Evolutionary conservation across 2,888 invertebrate species (phyloP), one percentile per base, ranked within the genome.

Genomic region (Zootermopsis nevadensis): DNA sequence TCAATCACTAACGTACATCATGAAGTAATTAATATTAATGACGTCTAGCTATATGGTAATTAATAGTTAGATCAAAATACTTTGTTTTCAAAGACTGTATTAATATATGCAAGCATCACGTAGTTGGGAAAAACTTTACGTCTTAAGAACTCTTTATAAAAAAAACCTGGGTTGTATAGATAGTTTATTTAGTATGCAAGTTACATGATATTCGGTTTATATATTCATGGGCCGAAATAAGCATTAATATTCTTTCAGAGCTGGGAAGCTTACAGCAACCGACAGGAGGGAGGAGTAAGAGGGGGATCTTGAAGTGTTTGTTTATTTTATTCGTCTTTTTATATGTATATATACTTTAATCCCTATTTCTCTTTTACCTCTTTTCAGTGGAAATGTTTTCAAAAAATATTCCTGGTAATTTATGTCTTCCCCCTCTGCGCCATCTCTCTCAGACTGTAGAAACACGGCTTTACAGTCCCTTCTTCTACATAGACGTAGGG

Each of bases 171-270:
- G 76, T 42, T 38, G 30, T 76, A 19, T n/a, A 48, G 42, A 38
- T 76, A 42, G 42, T 42, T 42, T 76, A 15, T 35, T 82, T 82
- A 60, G 72, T 82, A 82, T 82, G 82, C 82, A 82, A 82, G 55
- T 53, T 48, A 38, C 82, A 27, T 31, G 48, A 35, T 33, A n/a
- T 31, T 74, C 48, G 55, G 82, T 82, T 82, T 82, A 74, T 74
- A 55, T 76, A 82, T 82, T 82, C 82, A 82, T 82, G 76, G 55
- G 27, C 60, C 82, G 60, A 82, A 82, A 82, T 82, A 74, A 72
- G 53, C 82, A 82, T 82, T 82, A 82, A 76, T 82, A 82, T 82
- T 82, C 72, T 74, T 82, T 82, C 72, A 72, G 53, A 60, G 33
- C 72, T 82, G 82, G 55, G 60, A 60, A 60, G 60, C 8, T 6